Evolutionary conservation across 2,797 vertebrate genomes (phyloP), one percentile per base, ranked within the genome.

Genomic region (Phataginus tricuspis): DNA sequence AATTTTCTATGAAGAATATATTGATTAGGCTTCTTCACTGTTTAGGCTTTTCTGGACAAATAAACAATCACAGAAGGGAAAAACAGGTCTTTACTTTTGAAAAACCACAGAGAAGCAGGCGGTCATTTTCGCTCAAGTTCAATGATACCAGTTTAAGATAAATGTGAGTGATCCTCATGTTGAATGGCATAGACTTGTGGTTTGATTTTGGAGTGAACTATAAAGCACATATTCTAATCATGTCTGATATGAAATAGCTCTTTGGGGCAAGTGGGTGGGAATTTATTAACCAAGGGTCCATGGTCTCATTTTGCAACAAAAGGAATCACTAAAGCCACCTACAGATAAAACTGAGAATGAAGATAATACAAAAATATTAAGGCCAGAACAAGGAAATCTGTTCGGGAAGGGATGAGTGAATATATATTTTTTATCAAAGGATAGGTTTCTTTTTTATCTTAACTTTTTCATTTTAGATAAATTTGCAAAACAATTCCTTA

Each of bases 381-480:
- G 74, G 21, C 55, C 57, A 88, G 34, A 79, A 80, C 61, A 49
- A 77, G 72, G 29, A 91, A 72, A 91, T 45, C 34, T 78, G 37
- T 42, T 87, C 39, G 61, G 42, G 42, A 34, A 64, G 90, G n/a
- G 69, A 25, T 74, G 82, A 86, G 37, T 61, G 39, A 80, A 79
- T 85, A 6, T 75, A 86, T 72, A 3, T 64, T 91, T 63, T 78
- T 72, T 49, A 55, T 59, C 85, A 88, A 69, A 75, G 8, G 34
- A 90, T 1, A 45, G 23, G 45, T 15, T 64, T 77, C 63, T 74
- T 78, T 86, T 93, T 86, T 69, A 83, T 29, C 55, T 71, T 10
- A 12, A 68, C 51, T 91, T 94, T 92, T 77, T 71, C 78, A 45
- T 51, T 91, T 89, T 27, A 86, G 31, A 72, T 90, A 94, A 80